These are phyloP conservation scores for Zosterops hypoxanthus DNA, from an alignment of 2,113 vertebrate species.

Conservation along the genomic window DNA sequence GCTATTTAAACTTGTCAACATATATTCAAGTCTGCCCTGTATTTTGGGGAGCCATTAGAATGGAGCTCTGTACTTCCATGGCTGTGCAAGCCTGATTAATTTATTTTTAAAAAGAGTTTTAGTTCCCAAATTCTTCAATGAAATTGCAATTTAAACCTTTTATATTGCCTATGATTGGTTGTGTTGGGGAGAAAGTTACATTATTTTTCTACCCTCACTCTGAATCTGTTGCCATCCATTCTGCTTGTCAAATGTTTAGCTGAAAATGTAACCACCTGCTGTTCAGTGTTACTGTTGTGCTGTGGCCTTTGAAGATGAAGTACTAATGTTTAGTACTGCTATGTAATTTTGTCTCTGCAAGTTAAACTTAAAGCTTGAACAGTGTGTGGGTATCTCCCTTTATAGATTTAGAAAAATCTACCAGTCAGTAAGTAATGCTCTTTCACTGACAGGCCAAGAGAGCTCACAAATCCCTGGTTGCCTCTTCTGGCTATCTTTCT, in stretches of 20 bases:
- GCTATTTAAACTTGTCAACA: background rate
- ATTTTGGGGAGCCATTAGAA: background rate
- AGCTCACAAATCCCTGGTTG: background rate
- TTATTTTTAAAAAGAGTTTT: background rate
- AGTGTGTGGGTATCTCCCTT: background rate
- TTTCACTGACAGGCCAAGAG: background rate
- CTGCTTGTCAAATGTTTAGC: background rate
- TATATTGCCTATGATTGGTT: background rate
- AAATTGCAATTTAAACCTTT: background rate
- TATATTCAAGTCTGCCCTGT: background rate
- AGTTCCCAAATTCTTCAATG: accelerated
- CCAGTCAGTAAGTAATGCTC: background rate
- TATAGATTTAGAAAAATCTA: background rate
- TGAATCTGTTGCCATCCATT: background rate
- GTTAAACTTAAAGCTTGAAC: background rate
- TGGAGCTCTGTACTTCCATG: background rate
- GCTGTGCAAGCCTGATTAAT: background rate
- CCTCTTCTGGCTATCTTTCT: background rate
- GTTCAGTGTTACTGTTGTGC: background rate
- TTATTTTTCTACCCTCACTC: background rate
- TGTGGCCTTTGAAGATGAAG: background rate
- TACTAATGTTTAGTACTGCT: background rate
- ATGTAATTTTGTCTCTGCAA: background rate
- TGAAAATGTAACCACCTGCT: background rate
- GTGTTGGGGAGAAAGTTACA: accelerated